Conservation (phyloP, 2,797 vertebrate genomes). For the Eulemur albifrons region DNA sequence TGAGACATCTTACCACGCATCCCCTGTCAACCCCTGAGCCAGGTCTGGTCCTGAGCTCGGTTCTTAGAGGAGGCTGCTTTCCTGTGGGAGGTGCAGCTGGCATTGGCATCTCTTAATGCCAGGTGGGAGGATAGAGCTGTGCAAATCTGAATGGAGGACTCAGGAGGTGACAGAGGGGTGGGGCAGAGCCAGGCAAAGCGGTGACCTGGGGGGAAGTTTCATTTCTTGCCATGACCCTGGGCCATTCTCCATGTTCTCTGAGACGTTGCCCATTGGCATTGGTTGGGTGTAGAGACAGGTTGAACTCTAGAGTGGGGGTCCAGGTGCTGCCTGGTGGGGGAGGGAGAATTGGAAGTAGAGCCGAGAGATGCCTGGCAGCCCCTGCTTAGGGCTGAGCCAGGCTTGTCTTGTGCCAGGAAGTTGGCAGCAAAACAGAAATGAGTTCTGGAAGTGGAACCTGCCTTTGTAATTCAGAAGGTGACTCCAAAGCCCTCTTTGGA, state of each 20-base stretch:
- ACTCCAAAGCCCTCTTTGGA: neutral
- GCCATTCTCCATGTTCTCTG: neutral
- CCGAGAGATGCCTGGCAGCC: neutral
- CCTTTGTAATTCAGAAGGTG: neutral
- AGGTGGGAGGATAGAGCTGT: neutral
- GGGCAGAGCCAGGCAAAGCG: neutral
- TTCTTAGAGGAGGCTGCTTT: neutral
- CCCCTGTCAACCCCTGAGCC: neutral
- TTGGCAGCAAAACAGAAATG: conserved; percentile 16
- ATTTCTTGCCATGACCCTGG: neutral
- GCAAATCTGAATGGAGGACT: neutral
- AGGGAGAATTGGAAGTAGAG: neutral
- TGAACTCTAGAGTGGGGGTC: neutral
- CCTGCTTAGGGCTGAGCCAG: neutral
- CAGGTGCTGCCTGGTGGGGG: neutral
- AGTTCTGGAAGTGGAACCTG: neutral
- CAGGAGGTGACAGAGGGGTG: neutral
- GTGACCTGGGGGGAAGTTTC: neutral
- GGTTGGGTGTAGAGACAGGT: neutral
- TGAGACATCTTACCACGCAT: neutral
- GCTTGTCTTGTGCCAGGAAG: conserved; percentile 19
- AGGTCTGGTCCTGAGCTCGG: neutral
- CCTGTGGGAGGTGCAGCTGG: neutral
- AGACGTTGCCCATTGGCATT: neutral
- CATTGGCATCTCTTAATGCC: neutral